Percentiles rank a stretch among this genome's conserved stretches.
phyloP scores from a whole-genome alignment of 2,113 vertebrate species.

The Motacilla tschutschensis region DNA sequence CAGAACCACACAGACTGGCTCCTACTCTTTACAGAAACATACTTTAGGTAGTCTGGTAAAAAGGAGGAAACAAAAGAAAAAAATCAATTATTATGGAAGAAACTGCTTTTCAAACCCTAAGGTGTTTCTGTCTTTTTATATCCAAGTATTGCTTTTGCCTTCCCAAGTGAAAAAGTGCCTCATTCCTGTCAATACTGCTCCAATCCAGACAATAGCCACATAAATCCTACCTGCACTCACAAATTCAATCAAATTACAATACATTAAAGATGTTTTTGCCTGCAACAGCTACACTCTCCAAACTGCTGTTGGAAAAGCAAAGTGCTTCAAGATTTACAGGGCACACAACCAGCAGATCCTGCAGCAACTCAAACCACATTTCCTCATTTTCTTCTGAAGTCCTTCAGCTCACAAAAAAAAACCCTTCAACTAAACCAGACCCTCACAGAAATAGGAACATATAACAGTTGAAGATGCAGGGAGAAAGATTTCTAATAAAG shows the following conservation, averaged over 20 bases:
- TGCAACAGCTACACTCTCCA: not conserved
- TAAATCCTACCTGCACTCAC: not conserved
- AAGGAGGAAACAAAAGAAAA: not conserved
- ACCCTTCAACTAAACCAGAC: not conserved
- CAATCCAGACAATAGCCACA: not conserved
- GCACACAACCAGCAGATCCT: not conserved
- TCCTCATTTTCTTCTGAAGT: not conserved
- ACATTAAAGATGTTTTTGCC: not conserved
- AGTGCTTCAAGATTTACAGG: constrained; percentile 11
- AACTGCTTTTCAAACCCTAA: not conserved
- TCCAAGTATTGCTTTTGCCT: not conserved
- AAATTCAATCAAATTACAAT: not conserved
- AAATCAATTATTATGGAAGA: not conserved
- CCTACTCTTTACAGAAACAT: fast-evolving
- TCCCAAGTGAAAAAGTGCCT: not conserved
- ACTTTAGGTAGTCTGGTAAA: not conserved
- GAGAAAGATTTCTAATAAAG: not conserved
- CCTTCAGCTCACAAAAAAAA: not conserved
- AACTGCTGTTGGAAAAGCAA: not conserved
- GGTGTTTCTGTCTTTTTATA: not conserved
- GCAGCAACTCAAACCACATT: not conserved
- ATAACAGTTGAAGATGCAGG: not conserved
- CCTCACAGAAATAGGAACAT: not conserved
- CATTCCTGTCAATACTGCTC: not conserved
- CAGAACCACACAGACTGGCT: not conserved